Percentiles rank a stretch among this genome's conserved stretches.
Conservation (phyloP, 2,113 vertebrate species). For the Gymnorhina tibicen region DNA sequence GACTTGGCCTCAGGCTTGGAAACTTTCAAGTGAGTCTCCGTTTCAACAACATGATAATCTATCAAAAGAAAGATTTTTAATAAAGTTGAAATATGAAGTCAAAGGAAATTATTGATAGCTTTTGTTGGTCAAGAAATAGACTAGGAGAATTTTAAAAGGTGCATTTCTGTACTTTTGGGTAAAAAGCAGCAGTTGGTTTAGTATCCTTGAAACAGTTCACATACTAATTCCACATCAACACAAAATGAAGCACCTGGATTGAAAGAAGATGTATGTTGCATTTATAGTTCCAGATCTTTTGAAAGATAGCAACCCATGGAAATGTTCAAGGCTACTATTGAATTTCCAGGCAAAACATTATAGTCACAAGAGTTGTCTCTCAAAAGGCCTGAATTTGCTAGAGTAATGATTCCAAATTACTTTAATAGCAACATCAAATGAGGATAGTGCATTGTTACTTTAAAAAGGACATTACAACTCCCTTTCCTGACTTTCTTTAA, state of each 20-base stretch:
- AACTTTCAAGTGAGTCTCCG: conserved; percentile 76
- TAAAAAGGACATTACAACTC: not conserved
- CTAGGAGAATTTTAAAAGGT: not conserved
- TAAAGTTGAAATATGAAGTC: not conserved
- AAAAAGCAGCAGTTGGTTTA: not conserved
- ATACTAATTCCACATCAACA: not conserved
- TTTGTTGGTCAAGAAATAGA: not conserved
- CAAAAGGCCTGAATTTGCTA: not conserved
- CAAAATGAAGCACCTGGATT: not conserved
- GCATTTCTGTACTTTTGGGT: not conserved
- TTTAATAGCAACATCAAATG: not conserved
- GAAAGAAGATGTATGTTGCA: not conserved
- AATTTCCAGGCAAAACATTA: not conserved
- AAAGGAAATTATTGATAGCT: not conserved
- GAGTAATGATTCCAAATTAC: not conserved
- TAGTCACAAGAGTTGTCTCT: not conserved
- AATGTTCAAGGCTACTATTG: not conserved
- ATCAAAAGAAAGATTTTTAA: conserved; percentile 44
- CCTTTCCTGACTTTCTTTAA: not conserved
- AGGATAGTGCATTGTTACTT: not conserved
- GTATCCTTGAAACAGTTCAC: not conserved
- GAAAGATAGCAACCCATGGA: not conserved
- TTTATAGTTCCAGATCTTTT: not conserved
- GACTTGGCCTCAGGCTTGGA: conserved; percentile 75
- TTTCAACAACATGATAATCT: conserved; percentile 76